Percentiles rank a stretch among this genome's conserved stretches.
phyloP scores from a whole-genome alignment of 2,797 vertebrate species.

The Liasis olivaceus region DNA sequence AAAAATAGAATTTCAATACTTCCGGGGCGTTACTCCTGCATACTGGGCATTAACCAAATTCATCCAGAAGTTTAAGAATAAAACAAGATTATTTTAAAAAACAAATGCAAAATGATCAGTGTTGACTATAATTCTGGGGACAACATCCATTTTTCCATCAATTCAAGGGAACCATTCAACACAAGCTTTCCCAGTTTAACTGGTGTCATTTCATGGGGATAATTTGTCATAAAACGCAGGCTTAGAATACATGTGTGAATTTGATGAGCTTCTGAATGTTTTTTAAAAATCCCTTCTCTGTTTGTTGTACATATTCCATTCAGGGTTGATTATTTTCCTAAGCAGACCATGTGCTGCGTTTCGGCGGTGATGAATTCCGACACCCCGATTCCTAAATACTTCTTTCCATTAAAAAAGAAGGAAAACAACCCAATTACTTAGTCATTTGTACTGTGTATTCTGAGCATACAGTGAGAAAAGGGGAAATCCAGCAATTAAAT shows the following conservation, averaged over 20 bases:
- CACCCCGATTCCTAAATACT: not conserved
- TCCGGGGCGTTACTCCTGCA: not conserved
- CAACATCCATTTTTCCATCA: not conserved
- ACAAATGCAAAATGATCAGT: not conserved
- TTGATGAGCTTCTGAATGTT: not conserved
- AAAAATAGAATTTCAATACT: not conserved
- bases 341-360: not conserved
- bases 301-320: not conserved
- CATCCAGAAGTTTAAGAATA: not conserved
- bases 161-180: not conserved
- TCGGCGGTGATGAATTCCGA: not conserved
- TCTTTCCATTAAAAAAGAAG: not conserved
- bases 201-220: not conserved
- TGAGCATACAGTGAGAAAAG: not conserved
- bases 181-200: not conserved
- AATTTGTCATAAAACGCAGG: not conserved
- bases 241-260: not conserved
- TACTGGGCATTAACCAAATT: not conserved
- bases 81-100: not conserved
- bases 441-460: not conserved
- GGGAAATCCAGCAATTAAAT: not conserved
- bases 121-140: not conserved
- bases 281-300: not conserved
- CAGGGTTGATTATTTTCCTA: not conserved
- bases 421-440: not conserved